Evolutionary conservation across 2,797 vertebrate species (phyloP).

Genomic region (Florisuga fusca): DNA sequence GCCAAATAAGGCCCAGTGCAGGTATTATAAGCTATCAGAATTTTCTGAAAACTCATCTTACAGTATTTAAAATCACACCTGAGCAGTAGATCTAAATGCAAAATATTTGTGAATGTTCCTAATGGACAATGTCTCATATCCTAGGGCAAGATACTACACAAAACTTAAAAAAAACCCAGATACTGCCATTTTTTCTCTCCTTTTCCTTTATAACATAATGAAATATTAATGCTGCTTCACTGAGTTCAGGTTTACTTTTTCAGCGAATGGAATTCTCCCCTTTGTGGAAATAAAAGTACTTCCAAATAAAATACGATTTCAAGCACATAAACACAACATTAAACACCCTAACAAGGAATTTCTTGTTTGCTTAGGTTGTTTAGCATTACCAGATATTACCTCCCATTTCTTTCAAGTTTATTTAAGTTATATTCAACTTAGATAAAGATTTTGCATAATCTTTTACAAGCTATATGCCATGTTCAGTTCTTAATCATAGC

Average conservation of each 20-base stretch:
- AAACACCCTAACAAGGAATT: not conserved
- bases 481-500: slow-evolving; percentile 21
- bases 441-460: slow-evolving; percentile 3
- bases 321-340: not conserved
- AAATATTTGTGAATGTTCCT: not conserved
- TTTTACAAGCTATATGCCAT: not conserved
- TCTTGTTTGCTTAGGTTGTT: not conserved
- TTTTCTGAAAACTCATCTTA: not conserved
- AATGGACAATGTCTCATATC: not conserved
- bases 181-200: not conserved
- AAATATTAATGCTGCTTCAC: not conserved
- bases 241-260: not conserved
- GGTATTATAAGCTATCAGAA: not conserved
- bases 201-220: not conserved
- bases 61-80: not conserved
- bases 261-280: not conserved
- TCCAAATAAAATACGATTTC: not conserved
- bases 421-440: not conserved
- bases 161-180: not conserved
- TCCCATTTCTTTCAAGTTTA: not conserved
- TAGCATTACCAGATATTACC: not conserved
- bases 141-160: not conserved
- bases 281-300: not conserved
- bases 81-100: not conserved
- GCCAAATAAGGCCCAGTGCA: not conserved